A percentile compares a stretch with the other conserved stretches of the same genome.
Conservation (phyloP, 2,113 vertebrate species). For the Aptenodytes patagonicus region DNA sequence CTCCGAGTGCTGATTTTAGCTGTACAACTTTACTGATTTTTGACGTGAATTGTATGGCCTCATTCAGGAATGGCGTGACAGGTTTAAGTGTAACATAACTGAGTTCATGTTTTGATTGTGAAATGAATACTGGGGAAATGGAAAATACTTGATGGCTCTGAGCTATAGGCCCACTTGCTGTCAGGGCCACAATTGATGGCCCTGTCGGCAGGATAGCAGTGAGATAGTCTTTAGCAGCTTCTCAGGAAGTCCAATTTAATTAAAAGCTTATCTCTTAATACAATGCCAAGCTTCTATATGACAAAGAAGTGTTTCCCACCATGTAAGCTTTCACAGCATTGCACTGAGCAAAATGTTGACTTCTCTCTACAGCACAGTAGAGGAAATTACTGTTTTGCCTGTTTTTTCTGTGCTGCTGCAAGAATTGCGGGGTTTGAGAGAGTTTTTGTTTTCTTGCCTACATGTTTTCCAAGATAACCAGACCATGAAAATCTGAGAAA, state of each 20-base stretch:
- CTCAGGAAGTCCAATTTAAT: not conserved
- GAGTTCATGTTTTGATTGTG: not conserved
- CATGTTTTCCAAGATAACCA: not conserved
- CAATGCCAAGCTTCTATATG: not conserved
- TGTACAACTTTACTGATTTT: not conserved
- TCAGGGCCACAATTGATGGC: not conserved
- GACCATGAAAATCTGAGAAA: not conserved
- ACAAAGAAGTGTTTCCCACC: not conserved
- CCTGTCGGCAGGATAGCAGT: not conserved
- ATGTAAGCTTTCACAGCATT: not conserved
- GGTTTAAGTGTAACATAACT: not conserved
- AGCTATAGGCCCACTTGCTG: not conserved
- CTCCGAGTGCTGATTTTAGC: not conserved
- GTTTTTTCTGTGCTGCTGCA: not conserved
- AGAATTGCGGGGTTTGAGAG: not conserved
- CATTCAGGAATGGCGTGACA: not conserved
- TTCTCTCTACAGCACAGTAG: not conserved
- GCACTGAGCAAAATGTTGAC: not conserved
- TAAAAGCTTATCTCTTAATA: constrained; percentile 18
- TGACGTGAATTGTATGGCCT: not conserved
- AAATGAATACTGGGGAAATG: not conserved
- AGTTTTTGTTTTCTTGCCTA: not conserved
- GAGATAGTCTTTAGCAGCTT: not conserved
- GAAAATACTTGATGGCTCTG: not conserved
- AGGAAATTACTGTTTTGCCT: not conserved